phyloP scores from a whole-genome alignment of 2,888 invertebrate genomes.

The Tricholauxania praeusta region DNA sequence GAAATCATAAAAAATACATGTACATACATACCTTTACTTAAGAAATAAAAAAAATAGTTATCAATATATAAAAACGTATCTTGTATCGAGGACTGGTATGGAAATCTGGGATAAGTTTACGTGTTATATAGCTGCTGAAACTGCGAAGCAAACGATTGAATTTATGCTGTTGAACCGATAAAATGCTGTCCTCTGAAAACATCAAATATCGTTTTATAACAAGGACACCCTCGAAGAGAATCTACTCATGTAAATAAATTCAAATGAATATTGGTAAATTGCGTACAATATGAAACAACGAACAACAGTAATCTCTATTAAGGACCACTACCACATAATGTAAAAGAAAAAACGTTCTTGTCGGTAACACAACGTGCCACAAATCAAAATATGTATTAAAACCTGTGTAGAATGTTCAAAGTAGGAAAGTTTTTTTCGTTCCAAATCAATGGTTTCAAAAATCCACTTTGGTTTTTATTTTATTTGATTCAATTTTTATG shows the following conservation, averaged over 20 bases:
- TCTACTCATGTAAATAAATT: not conserved
- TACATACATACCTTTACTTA: not conserved
- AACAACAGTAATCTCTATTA: conserved; percentile 23
- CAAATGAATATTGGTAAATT: not conserved
- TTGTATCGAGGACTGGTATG: conserved; percentile 37
- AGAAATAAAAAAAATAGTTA: not conserved
- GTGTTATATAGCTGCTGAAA: not conserved
- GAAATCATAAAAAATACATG: not conserved
- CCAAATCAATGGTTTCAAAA: too few relatives aligned
- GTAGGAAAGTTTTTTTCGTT: too few relatives aligned
- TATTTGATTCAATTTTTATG: too few relatives aligned
- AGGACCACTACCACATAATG: conserved; percentile 63
- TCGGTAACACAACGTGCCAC: conserved; percentile 63
- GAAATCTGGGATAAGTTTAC: conserved; percentile 21
- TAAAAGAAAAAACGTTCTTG: conserved; percentile 67
- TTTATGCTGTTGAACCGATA: not conserved
- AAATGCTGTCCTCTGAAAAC: not conserved
- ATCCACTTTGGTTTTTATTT: too few relatives aligned
- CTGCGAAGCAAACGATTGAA: not conserved
- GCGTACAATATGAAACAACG: conserved; percentile 28
- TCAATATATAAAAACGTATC: not conserved
- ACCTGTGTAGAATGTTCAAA: too few relatives aligned
- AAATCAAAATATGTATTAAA: conserved; percentile 48
- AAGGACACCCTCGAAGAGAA: not conserved
- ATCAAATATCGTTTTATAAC: not conserved